Percentiles rank a stretch among this genome's conserved stretches.
Conservation (phyloP, 2,113 vertebrate genomes). For the Salvator merianae region DNA sequence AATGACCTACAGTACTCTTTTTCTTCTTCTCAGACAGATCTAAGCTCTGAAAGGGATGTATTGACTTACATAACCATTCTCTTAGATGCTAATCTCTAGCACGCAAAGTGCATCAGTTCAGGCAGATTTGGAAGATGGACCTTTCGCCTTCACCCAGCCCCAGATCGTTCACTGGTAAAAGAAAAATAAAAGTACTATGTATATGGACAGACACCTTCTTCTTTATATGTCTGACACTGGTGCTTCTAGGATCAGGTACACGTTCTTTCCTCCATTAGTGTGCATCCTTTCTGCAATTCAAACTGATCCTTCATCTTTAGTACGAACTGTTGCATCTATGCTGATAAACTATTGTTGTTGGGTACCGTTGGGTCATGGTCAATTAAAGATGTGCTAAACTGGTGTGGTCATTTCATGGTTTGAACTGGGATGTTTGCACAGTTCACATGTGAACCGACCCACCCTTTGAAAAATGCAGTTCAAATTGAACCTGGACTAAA, state of each 20-base stretch:
- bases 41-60: not conserved
- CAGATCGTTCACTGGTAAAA: not conserved
- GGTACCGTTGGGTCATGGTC: too few species aligned
- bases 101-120: not conserved
- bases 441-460: too few species aligned
- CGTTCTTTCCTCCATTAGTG: not conserved
- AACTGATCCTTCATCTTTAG: not conserved
- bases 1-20: not conserved
- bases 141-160: not conserved
- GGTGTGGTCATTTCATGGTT: too few species aligned
- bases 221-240: not conserved
- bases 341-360: too few species aligned
- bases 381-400: too few species aligned
- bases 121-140: not conserved
- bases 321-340: not conserved
- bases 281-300: not conserved
- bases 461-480: too few species aligned
- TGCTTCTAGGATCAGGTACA: not conserved
- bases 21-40: not conserved
- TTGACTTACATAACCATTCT: not conserved
- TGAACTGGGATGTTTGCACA: too few species aligned
- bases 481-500: too few species aligned
- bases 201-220: too few species aligned
- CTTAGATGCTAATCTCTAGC: not conserved
- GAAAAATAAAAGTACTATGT: not conserved